A percentile compares a stretch with the other conserved stretches of the same genome.
Conservation (phyloP, 2,113 vertebrate species). For the Indri indri region DNA sequence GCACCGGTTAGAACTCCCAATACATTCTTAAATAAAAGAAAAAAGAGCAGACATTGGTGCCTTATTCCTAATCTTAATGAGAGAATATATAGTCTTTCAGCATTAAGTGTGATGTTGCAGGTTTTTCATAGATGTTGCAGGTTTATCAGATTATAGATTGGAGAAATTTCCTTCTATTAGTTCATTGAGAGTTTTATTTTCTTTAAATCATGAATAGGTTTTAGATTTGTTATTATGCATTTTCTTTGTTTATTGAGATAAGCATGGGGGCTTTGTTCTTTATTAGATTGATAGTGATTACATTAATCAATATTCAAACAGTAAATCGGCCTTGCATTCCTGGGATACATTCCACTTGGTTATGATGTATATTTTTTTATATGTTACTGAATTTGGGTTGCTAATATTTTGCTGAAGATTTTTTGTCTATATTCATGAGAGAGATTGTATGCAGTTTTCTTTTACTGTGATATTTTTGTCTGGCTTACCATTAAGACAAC, state of each 20-base stretch:
- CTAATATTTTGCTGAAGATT: neutral
- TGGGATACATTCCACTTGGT: neutral
- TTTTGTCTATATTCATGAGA: neutral
- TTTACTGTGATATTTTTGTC: neutral
- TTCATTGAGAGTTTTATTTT: neutral
- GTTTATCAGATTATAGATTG: neutral
- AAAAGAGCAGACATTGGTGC: neutral
- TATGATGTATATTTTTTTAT: neutral
- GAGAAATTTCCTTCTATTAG: neutral
- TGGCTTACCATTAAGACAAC: neutral
- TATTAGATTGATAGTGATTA: neutral
- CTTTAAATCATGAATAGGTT: neutral
- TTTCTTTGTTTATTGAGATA: neutral
- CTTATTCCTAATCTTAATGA: neutral
- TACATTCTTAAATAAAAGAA: neutral
- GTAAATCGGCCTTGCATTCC: neutral
- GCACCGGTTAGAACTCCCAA: neutral
- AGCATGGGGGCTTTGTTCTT: neutral
- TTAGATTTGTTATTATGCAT: neutral
- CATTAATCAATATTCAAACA: neutral
- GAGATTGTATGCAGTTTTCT: neutral
- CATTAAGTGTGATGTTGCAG: neutral
- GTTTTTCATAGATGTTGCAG: neutral
- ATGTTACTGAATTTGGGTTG: neutral
- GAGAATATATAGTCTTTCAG: neutral